These are phyloP conservation scores for Dolichoris vasculosae DNA, from an alignment of 1,140 invertebrate species.

Conservation along the genomic window DNA sequence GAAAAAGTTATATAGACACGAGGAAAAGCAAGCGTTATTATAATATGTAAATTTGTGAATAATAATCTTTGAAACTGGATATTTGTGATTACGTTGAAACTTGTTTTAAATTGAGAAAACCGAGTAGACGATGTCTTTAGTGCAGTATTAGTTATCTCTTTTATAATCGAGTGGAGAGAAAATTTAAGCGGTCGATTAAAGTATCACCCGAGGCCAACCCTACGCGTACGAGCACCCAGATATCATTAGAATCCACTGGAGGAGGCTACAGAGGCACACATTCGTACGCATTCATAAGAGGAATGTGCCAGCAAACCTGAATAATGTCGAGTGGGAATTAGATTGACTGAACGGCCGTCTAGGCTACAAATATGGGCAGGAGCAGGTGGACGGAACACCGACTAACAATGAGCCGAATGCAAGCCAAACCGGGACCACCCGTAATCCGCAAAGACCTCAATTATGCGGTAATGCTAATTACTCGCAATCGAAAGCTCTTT, in stretches of 20 bases:
- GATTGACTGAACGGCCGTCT: constrained; percentile 31
- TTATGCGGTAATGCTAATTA: constrained; percentile 67
- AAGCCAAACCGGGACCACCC: not conserved
- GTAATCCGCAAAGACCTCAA: constrained; percentile 62
- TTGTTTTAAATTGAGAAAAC: not conserved
- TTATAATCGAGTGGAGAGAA: constrained; percentile 18
- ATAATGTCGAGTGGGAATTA: constrained; percentile 34
- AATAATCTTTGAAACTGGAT: not conserved
- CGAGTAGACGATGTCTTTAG: not conserved
- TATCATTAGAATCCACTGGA: not conserved
- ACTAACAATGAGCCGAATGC: constrained; percentile 35
- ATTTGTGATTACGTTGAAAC: not conserved
- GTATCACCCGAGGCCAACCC: not conserved
- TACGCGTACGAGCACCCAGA: not conserved
- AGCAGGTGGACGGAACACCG: constrained; percentile 8
- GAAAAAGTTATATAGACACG: no score
- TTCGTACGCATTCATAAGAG: not conserved
- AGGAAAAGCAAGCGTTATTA: not conserved
- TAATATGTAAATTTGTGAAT: not conserved
- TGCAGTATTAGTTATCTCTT: constrained; percentile 23
- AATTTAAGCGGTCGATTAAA: constrained; percentile 41
- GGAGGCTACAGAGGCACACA: not conserved
- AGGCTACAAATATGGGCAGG: constrained; percentile 34
- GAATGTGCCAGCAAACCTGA: not conserved
- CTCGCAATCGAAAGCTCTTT: constrained; percentile 55